Percentiles rank a stretch among this genome's conserved stretches.
These are phyloP conservation scores for Chiridota heheva DNA, from an alignment of 35 echinoderm and acorn worm species.

Conservation along the genomic window DNA sequence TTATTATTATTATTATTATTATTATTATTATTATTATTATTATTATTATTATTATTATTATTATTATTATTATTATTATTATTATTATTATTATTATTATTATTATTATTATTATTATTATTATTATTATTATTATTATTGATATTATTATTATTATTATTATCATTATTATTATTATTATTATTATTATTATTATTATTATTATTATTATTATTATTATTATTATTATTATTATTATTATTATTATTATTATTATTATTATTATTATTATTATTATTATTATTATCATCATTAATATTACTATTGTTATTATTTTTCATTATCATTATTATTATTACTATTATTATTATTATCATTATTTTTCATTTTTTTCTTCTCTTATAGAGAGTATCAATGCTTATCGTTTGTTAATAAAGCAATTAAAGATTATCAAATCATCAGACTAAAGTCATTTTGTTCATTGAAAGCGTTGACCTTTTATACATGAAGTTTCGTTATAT, in stretches of 20 bases:
- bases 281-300: neutral
- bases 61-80: too few species aligned
- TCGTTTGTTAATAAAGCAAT: neutral
- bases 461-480: too few species aligned
- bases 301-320: neutral
- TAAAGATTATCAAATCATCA: too few species aligned
- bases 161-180: slow-evolving; percentile 7
- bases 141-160: slow-evolving; percentile 1
- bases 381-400: neutral
- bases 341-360: neutral
- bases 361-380: neutral
- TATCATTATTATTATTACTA: neutral
- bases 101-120: too few species aligned
- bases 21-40: too few species aligned
- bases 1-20: too few species aligned
- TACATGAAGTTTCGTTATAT: too few species aligned
- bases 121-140: slow-evolving; percentile 11
- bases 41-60: too few species aligned
- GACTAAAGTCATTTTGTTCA: too few species aligned
- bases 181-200: neutral
- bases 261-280: neutral
- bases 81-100: too few species aligned
- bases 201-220: neutral
- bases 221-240: slow-evolving; percentile 1
- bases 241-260: slow-evolving; percentile 11